Base-by-base conservation (phyloP, 2,888 invertebrate genomes). In the Blastobasis lacticolella region DNA sequence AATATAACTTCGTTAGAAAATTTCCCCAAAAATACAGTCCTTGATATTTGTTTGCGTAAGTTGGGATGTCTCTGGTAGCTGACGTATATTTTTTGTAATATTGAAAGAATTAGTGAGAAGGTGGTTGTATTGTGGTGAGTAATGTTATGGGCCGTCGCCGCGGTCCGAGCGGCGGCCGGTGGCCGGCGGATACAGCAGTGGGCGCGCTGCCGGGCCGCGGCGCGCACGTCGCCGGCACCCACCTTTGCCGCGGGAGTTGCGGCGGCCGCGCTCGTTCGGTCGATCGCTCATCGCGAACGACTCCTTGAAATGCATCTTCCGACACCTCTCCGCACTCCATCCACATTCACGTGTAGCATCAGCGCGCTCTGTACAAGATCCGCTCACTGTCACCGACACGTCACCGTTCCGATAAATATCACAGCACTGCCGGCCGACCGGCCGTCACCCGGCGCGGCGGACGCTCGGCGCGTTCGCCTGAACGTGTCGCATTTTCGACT, bases 281-380 rank as follows among this genome's bases (percentile, higher is more conserved):
- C 85, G 86, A 83, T 88, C 88, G 88, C 83, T 88, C 88, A 88
- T 88, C 77, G 85, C 84, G 84, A 87, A 85, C 75, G 86, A 79
- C 85, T 87, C 86, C 78, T 87, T 88, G 88, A 88, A 86, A 87
- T 88, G 88, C 88, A 88, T 88, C 83, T 88, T 88, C 87, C 80
- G 64, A 80, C 77, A 74, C 75, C 83, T 62, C 78, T 78, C 80
- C 82, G 72, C 71, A 78, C 76, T 81, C 78, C 79, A 79, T 85
- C 78, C 85, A 87, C 81, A 85, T 79, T 80, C 79, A 88, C 77
- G 80, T 84, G 78, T 86, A 81, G 67, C 86, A 88, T 87, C 78
- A 69, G 84, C 83, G 68, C 72, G 78, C 75, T 23, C 23, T 66
- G 75, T 73, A 77, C 77, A 84, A 78, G 78, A 84, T 80, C 75